Evolutionary conservation across 2,888 invertebrate genomes (phyloP).

Genomic region (Pediacus dermestoides): DNA sequence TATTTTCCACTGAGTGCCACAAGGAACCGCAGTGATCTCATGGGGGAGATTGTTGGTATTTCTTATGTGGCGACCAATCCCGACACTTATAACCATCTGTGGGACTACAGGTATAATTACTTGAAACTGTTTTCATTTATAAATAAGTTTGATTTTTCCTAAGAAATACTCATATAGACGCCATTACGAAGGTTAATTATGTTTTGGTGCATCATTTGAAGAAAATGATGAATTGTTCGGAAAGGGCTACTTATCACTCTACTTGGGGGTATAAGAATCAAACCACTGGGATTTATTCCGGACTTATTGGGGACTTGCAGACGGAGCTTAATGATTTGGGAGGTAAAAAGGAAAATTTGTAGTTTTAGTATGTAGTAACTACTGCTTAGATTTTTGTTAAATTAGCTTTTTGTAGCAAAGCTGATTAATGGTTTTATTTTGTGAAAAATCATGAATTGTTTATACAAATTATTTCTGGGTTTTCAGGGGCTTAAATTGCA

Average conservation of each 20-base stretch:
- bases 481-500: no score
- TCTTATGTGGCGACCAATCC: constrained; percentile 43
- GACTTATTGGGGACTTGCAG: constrained; percentile 58
- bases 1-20: no score
- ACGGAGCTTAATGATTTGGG: constrained; percentile 57
- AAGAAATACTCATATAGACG: constrained; percentile 36
- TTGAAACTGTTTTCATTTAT: no score
- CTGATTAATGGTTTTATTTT: no score
- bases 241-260: constrained; percentile 50
- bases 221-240: constrained; percentile 55
- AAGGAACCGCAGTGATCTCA: constrained; percentile 33
- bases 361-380: no score
- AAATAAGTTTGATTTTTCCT: no score
- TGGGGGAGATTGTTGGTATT: constrained; percentile 32
- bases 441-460: no score
- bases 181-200: constrained; percentile 58
- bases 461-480: no score
- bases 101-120: constrained; percentile 50
- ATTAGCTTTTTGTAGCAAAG: no score
- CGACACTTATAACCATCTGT: constrained; percentile 48
- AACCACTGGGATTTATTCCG: constrained; percentile 54
- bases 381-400: no score
- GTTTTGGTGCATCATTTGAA: constrained; percentile 55
- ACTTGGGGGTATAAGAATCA: constrained; percentile 57
- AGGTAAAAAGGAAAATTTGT: no score